Conservation (phyloP, 2,797 vertebrate species). For the Falco peregrinus region DNA sequence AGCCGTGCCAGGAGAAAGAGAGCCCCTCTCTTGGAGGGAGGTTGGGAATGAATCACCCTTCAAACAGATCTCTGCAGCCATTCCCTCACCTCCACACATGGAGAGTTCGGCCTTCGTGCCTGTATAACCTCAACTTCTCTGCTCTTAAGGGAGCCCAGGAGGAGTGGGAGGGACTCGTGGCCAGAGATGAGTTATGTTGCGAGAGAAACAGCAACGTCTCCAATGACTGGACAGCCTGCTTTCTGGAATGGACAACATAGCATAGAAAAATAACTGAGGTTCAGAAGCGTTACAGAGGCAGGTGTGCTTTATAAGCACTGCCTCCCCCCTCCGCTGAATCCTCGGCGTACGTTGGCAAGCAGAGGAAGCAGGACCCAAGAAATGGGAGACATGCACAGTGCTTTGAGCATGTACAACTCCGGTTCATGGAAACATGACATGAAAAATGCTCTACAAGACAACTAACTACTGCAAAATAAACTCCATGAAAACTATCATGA, state of each 20-base stretch:
- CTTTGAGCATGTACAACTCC: rapidly evolving
- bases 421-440: rapidly evolving
- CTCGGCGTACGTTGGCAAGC: rapidly evolving
- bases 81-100: too few relatives aligned
- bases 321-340: not conserved
- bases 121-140: not conserved
- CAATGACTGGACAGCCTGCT: not conserved
- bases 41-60: too few relatives aligned
- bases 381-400: rapidly evolving
- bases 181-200: rapidly evolving
- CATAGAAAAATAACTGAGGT: not conserved
- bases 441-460: not conserved
- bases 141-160: not conserved
- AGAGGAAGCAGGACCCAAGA: not conserved
- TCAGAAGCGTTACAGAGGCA: not conserved
- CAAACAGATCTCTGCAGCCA: too few relatives aligned
- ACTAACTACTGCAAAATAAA: not conserved
- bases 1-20: too few relatives aligned
- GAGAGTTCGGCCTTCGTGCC: not conserved
- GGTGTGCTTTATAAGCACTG: not conserved
- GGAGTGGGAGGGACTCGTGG: not conserved
- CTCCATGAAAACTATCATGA: not conserved
- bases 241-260: not conserved
- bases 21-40: too few relatives aligned
- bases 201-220: not conserved